A percentile compares a stretch with the other conserved stretches of the same genome.
Evolutionary conservation across 2,888 invertebrate species (phyloP).

Genomic region (Aricia artaxerxes): DNA sequence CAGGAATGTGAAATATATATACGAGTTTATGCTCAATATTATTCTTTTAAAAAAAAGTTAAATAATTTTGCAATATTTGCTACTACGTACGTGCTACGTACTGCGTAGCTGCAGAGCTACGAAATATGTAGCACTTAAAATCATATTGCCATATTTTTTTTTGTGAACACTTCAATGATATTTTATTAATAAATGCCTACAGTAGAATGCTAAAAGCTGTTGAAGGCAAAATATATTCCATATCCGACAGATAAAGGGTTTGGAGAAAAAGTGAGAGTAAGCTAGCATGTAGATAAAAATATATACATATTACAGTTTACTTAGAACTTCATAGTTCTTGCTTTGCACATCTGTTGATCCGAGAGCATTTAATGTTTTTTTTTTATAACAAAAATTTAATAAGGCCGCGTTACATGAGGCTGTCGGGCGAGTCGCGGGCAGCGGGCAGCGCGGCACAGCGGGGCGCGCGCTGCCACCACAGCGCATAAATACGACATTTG

Average conservation of each 20-base stretch:
- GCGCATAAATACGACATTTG: constrained; percentile 78
- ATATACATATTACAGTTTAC: background rate
- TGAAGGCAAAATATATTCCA: background rate
- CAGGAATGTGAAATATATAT: constrained; percentile 13
- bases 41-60: background rate
- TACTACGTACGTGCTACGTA: background rate
- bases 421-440: constrained; percentile 3
- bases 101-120: background rate
- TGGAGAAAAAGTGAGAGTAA: background rate
- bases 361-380: background rate
- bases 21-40: constrained; percentile 14
- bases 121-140: background rate
- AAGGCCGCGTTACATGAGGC: constrained; percentile 20
- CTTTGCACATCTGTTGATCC: background rate
- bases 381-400: constrained; percentile 7
- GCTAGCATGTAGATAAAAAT: background rate
- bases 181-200: too few relatives aligned
- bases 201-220: background rate
- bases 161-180: too few relatives aligned
- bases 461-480: constrained; percentile 63
- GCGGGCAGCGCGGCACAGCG: constrained; percentile 56
- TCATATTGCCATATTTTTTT: background rate
- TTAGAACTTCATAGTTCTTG: too few relatives aligned
- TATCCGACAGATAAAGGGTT: background rate
- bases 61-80: constrained; percentile 5